Conservation (phyloP, 2,888 invertebrate genomes). For the Diarsia rubi region DNA sequence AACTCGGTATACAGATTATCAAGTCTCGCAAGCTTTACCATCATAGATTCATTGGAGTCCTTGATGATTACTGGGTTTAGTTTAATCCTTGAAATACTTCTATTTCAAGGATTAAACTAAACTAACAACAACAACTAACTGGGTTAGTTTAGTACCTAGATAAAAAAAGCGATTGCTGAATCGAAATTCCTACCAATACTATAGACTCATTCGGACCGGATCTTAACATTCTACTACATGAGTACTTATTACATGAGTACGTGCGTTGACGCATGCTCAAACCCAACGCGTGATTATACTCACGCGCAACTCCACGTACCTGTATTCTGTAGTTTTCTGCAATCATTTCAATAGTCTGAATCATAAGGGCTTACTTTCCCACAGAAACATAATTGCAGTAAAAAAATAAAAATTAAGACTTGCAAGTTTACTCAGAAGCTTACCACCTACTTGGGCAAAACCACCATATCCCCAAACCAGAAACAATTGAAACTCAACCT, state of each 20-base stretch:
- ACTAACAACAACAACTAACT: too few species aligned
- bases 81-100: neutral
- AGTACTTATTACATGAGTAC: conserved; percentile 22
- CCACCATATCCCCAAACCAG: neutral
- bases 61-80: neutral
- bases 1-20: too few species aligned
- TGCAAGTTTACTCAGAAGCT: conserved; percentile 74
- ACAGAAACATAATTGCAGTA: conserved; percentile 73
- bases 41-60: neutral
- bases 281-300: conserved; percentile 34
- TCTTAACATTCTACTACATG: neutral
- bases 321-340: conserved; percentile 40
- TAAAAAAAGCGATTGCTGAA: neutral
- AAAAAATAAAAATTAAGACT: conserved; percentile 68
- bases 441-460: conserved; percentile 48
- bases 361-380: conserved; percentile 73
- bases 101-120: too few species aligned
- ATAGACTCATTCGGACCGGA: conserved; percentile 13
- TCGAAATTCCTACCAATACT: neutral
- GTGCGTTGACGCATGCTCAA: conserved; percentile 58
- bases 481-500: conserved; percentile 23
- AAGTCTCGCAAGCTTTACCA: too few species aligned
- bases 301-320: conserved; percentile 46
- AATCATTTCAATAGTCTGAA: conserved; percentile 52
- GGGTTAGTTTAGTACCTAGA: neutral